A percentile compares a stretch with the other conserved stretches of the same genome.
Conservation (phyloP, 2,113 vertebrate genomes). For the Microtus pennsylvanicus region DNA sequence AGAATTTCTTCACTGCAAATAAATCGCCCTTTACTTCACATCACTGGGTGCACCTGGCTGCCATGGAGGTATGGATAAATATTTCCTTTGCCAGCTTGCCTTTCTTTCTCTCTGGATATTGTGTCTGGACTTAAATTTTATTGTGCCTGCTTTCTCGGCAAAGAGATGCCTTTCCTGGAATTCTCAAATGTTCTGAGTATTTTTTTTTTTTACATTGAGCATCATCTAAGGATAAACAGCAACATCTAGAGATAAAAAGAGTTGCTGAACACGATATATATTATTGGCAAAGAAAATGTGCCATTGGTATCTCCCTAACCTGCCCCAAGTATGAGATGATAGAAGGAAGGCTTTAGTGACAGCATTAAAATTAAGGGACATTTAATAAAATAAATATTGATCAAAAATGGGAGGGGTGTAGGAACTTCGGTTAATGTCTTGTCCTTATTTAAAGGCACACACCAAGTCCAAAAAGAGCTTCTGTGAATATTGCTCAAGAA, state of each 20-base stretch:
- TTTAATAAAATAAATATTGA: not conserved
- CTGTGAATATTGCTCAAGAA: not conserved
- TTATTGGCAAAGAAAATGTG: not conserved
- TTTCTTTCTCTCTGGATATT: conserved; percentile 59
- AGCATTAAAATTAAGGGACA: not conserved
- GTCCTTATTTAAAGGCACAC: not conserved
- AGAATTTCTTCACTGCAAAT: conserved; percentile 79
- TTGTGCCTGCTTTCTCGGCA: conserved; percentile 68
- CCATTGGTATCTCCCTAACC: conserved; percentile 14
- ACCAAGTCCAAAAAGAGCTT: not conserved
- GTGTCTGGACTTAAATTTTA: conserved; percentile 67
- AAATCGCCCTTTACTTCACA: conserved; percentile 80
- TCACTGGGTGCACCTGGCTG: conserved; percentile 68
- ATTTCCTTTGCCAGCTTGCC: conserved; percentile 72
- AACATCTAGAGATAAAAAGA: conserved; percentile 62
- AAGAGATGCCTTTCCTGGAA: conserved; percentile 72
- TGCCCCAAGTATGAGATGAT: conserved; percentile 12
- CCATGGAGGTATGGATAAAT: conserved; percentile 81
- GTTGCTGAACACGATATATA: conserved; percentile 9
- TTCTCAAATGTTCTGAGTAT: conserved; percentile 65
- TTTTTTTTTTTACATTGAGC: conserved; percentile 63
- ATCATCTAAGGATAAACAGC: conserved; percentile 60
- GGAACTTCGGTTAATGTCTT: not conserved
- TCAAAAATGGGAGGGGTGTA: not conserved
- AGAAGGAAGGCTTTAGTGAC: conserved; percentile 28